Conservation (phyloP, 2,113 vertebrate species). For the Orcinus orca region DNA sequence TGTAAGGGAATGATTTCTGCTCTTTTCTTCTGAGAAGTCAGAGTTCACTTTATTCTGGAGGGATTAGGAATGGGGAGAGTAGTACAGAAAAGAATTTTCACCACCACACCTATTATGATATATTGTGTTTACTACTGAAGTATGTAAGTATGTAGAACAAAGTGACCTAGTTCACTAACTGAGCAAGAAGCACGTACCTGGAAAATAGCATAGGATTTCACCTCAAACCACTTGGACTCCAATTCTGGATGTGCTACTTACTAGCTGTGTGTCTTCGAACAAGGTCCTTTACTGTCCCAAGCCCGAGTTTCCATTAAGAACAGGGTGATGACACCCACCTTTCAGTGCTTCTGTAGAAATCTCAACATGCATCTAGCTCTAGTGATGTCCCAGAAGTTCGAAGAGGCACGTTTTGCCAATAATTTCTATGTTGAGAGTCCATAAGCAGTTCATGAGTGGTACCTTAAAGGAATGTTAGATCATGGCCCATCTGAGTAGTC, state of each 20-base stretch:
- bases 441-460: not conserved
- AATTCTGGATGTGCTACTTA: not conserved
- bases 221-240: not conserved
- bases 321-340: not conserved
- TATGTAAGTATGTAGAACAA: not conserved
- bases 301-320: conserved; percentile 11
- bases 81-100: not conserved
- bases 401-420: not conserved
- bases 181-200: not conserved
- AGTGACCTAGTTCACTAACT: not conserved
- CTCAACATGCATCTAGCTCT: not conserved
- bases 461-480: not conserved
- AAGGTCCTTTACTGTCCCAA: not conserved
- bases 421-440: not conserved
- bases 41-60: not conserved
- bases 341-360: not conserved
- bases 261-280: not conserved
- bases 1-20: not conserved
- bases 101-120: not conserved
- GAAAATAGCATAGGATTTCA: not conserved
- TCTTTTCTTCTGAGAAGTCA: not conserved
- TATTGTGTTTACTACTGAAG: not conserved
- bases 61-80: not conserved
- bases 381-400: not conserved
- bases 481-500: not conserved